phyloP scores from a whole-genome alignment of 2,888 invertebrate species.

The Elmis aenea region DNA sequence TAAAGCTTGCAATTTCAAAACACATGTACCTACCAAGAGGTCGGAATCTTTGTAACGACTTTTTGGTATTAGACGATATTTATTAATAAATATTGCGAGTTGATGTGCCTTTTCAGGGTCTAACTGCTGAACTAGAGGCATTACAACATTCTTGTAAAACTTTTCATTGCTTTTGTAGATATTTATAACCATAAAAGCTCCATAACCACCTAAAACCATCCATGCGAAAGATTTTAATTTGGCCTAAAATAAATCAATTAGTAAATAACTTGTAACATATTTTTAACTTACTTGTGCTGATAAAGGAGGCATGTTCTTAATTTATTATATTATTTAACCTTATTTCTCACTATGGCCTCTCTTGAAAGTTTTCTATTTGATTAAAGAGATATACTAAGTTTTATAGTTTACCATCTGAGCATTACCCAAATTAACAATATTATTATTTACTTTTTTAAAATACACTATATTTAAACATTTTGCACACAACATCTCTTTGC shows the following conservation, averaged over 20 bases:
- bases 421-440: no score
- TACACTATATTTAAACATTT: no score
- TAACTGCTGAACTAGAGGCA: conserved; percentile 65
- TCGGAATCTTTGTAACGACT: conserved; percentile 57
- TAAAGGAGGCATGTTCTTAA: no score
- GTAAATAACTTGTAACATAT: background rate
- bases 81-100: conserved; percentile 68
- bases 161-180: conserved; percentile 71
- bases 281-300: no score
- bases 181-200: conserved; percentile 63
- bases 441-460: no score
- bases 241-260: conserved; percentile 48
- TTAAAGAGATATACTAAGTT: no score
- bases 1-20: background rate
- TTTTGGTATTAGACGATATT: conserved; percentile 68
- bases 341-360: no score
- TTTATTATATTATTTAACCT: no score
- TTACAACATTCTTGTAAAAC: conserved; percentile 68
- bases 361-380: no score
- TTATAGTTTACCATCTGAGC: no score
- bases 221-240: conserved; percentile 64
- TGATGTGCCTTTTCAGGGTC: conserved; percentile 82
- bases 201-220: conserved; percentile 60
- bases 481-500: no score
- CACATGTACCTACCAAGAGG: no score